A percentile compares a stretch with the other conserved stretches of the same genome.
These are phyloP conservation scores for Gymnothorax javanicus DNA, from an alignment of 2,797 vertebrate species.

Conservation along the genomic window DNA sequence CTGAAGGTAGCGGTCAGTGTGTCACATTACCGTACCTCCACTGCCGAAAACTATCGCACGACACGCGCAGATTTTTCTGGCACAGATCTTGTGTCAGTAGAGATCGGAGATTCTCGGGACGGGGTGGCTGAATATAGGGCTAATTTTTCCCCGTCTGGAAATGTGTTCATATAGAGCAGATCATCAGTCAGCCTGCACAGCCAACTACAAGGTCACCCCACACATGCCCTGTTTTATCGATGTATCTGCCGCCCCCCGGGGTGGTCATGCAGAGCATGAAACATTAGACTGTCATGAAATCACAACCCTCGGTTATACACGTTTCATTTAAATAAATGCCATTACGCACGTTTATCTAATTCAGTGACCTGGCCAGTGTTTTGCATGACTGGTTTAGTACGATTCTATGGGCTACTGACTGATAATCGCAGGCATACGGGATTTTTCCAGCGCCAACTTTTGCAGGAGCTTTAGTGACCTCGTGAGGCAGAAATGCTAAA, in stretches of 20 bases:
- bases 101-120: neutral
- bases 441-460: neutral
- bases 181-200: conserved; percentile 10
- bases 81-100: neutral
- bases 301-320: neutral
- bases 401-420: neutral
- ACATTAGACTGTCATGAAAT: neutral
- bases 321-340: too few relatives aligned
- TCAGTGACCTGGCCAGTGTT: neutral
- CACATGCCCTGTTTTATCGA: neutral
- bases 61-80: neutral
- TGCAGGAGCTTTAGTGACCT: conserved; percentile 69
- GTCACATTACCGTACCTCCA: neutral
- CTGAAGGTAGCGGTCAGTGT: neutral
- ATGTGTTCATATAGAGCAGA: neutral
- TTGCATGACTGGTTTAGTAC: neutral
- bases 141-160: neutral
- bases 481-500: conserved; percentile 69
- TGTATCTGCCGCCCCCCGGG: neutral
- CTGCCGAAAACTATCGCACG: neutral
- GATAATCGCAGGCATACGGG: neutral
- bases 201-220: conserved; percentile 1
- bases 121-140: neutral
- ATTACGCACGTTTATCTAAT: neutral
- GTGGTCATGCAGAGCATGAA: neutral